Conservation (phyloP, 2,797 vertebrate species). For the Oceanodroma leucorhoa region DNA sequence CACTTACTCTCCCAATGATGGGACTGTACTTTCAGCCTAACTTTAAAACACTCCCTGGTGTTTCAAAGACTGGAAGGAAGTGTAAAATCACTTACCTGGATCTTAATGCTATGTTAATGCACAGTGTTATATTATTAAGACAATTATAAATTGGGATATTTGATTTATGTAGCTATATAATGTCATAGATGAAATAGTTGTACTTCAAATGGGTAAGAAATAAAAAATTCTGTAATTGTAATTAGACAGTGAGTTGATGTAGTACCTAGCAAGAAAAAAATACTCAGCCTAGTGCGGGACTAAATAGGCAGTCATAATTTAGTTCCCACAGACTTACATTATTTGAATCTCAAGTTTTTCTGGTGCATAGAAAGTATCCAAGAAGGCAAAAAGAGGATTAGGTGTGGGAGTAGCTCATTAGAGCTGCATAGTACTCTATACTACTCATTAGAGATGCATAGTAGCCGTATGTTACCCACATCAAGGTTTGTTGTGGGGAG, state of each 20-base stretch:
- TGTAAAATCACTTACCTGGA: neutral
- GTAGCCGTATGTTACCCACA: neutral
- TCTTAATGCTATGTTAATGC: neutral
- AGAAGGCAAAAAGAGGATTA: neutral
- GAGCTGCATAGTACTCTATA: no score
- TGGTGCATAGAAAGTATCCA: neutral
- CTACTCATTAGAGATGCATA: neutral
- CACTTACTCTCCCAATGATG: neutral
- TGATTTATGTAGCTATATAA: neutral
- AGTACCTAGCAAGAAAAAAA: neutral
- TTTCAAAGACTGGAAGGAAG: neutral
- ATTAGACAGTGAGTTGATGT: neutral
- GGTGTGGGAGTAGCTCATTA: neutral
- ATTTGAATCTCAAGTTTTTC: neutral
- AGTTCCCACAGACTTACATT: neutral
- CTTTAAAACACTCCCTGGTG: neutral
- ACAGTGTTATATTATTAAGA: neutral
- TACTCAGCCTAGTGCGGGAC: neutral
- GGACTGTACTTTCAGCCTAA: neutral
- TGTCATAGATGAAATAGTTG: neutral
- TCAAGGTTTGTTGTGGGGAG: neutral
- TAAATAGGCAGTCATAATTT: neutral
- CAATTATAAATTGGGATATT: neutral
- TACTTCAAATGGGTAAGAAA: neutral
- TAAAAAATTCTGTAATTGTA: neutral